Evolutionary conservation across 2,113 vertebrate genomes (phyloP).

Genomic region (Tenrec ecaudatus): DNA sequence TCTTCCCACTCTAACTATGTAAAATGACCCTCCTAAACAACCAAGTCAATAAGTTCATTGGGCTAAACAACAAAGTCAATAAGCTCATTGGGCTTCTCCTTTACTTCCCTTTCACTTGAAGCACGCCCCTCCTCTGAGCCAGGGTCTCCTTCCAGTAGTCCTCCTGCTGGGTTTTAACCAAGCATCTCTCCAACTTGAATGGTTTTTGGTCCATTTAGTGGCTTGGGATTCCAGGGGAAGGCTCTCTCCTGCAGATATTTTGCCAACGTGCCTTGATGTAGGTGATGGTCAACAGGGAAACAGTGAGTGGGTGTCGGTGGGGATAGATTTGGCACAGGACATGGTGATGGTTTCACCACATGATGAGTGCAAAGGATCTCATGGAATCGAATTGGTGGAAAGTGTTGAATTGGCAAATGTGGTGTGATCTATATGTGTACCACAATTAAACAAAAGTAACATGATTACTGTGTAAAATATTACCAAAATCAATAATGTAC

Average conservation of each 20-base stretch:
- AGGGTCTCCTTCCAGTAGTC: not conserved
- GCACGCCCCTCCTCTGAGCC: not conserved
- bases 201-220: too few species aligned
- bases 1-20: conserved; percentile 17
- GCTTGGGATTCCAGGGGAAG: not conserved
- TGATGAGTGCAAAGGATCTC: not conserved
- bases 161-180: not conserved
- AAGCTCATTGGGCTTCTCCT: not conserved
- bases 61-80: not conserved
- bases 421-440: not conserved
- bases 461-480: not conserved
- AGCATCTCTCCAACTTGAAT: not conserved
- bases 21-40: conserved; percentile 51
- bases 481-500: too few species aligned
- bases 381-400: not conserved
- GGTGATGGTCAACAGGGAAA: not conserved
- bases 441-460: not conserved
- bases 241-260: not conserved
- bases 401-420: not conserved
- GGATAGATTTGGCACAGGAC: not conserved
- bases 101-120: not conserved
- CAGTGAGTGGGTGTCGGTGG: not conserved
- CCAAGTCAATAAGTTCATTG: too few species aligned
- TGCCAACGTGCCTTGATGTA: not conserved
- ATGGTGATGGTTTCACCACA: not conserved